Evolutionary conservation across 2,113 vertebrate genomes (phyloP), one percentile per base, ranked within the genome.

Genomic region (Hemichromis elongatus): DNA sequence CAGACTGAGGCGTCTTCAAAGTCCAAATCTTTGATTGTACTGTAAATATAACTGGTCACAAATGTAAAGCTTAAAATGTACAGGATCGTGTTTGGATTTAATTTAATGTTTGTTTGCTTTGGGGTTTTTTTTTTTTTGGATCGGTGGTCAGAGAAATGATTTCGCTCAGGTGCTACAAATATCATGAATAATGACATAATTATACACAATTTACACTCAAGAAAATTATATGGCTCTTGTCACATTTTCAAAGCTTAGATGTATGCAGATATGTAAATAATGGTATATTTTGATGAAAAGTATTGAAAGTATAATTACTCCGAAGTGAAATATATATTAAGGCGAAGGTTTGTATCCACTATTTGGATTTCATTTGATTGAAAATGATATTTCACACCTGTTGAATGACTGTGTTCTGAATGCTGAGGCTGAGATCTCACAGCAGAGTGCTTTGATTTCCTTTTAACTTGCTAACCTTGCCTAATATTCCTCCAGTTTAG

Each of bases 41-140:
- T 96, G 96, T 96, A 95, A 93, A 93, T 96, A 94, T 90, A 79
- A 77, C 75, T 84, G 79, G 33, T 92, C 54, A 86, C 77, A 88
- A 87, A 79, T 94, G 90, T 93, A 93, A 90, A 93, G 87, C 80
- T 92, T 55, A 88, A 92, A 77, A 90, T 96, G 95, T 94, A 95
- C 90, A 96, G 78, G 89, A 61, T 66, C 75, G 53, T 86, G 83
- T 93, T 92, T 90, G 90, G 86, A 86, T 85, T 88, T 95, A 87
- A 93, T 92, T 91, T 91, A 94, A 87, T 70, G 68, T 54, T 66
- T 66, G 33, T 21, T 13, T 63, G 59, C 8, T 63, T 21, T 5
- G 19, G 33, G 16, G 33, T 9, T 11, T 0, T 16, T 52, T 9
- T 11, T 0, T 16, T 52, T 53, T 63, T 7, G 66, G 70, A 83